Base-by-base conservation (phyloP, 1,140 invertebrate species). In the Paramacrobiotus metropolitanus region DNA sequence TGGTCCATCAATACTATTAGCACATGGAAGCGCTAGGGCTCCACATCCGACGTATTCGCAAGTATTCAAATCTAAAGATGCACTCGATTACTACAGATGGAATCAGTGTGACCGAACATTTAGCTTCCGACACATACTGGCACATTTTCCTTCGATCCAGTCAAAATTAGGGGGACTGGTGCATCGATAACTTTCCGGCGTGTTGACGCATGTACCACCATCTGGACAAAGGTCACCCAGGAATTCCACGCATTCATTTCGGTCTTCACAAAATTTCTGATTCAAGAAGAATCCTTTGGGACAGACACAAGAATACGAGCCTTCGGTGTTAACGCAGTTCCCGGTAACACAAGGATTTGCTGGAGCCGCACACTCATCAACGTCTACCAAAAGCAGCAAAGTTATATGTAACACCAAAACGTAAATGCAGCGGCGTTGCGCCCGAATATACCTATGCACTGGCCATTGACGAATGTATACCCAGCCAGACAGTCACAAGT, bases 151-250 rank as follows among this genome's bases (percentile, higher is more conserved):
- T 15, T 55, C 48, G 24, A 55, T 74, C 1, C 85, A 70, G 55
- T 77, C 77, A 71, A 83, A 83, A 4, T 84, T 83, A 1, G 76
- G 73, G 0, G 80, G 80, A 68, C 85, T 87, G 60, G 82, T n/a
- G 66, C 84, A 86, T 1, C 76, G 69, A 68, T 81, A 85, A 1
- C 81, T 81, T 18, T 83, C 83, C 1, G 78, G 75, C 0, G 77
- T 79, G 68, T 86, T 86, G 1, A 80, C 74, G 68, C 83, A 86
- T 21, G 65, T 67, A 9, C 78, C 79, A 59, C 81, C 82, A 78
- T 81, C 48, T 15, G 48, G 48, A 24, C 48, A 55, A 4, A 55
- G 48, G 24, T 55, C 48, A 20, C 48, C 48, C 15, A 55, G 48
- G 48, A 55, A 55, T 24, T 55, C 48, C 15, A 55, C 48, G 48